Base-by-base conservation (phyloP, 2,888 invertebrate genomes). In the Caenorhabditis imperialis region DNA sequence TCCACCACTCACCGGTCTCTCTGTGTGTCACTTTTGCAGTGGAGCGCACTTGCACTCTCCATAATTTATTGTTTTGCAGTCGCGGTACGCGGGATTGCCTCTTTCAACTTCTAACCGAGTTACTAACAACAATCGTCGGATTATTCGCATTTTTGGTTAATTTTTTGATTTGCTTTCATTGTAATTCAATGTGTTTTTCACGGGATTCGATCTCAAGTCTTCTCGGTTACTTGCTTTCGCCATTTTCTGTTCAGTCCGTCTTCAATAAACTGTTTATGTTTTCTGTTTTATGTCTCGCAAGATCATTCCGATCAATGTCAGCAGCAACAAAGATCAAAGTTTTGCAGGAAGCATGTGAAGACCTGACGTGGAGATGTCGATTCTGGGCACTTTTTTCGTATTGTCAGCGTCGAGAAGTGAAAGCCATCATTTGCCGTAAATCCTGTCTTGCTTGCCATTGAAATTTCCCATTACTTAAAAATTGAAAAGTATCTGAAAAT, bases 321-420 rank as follows among this genome's bases (percentile, higher is more conserved):
- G n/a, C n/a, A n/a, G n/a, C n/a, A n/a, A n/a, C n/a, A n/a, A n/a
- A n/a, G n/a, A n/a, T n/a, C n/a, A n/a, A n/a, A n/a, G n/a, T n/a
- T n/a, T n/a, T n/a, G n/a, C n/a, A 2, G 14, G 78, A 76, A 58
- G 33, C 65, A 3, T 87, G 86, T 60, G 67, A 75, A 37, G 86
- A 87, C 70, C 61, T 81, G 12, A 87, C 85, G 30, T 87, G 87
- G 87, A 54, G 87, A 30, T 87, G 87, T 61, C 65, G 77, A 5
- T 85, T 85, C 75, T 86, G 84, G 86, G 75, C 77, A 1, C 69
- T 88, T 14, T 85, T 87, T 63, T 79, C 78, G 18, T 84, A 86
- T 67, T 87, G 87, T 58, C 79, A 81, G 25, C 73, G 77, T n/a
- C 79, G 75, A 37, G 83, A 81, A 51, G 77, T 74, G 7, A 44